These are phyloP conservation scores for Paraplagusia blochii DNA, from an alignment of 2,113 vertebrate genomes.

Conservation along the genomic window DNA sequence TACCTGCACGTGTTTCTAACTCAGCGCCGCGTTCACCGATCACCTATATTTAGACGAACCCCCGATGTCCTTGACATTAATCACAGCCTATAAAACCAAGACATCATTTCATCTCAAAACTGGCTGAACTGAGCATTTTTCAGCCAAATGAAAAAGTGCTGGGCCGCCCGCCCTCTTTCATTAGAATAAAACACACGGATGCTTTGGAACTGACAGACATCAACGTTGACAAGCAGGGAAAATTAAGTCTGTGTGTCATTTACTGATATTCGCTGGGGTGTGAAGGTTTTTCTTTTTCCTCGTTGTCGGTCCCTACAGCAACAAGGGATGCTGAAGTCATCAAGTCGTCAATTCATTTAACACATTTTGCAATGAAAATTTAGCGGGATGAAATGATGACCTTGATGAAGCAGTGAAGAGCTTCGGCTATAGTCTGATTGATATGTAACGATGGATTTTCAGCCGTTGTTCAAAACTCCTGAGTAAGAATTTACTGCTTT, in stretches of 20 bases:
- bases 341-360: conserved; percentile 61
- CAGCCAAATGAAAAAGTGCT: conserved; percentile 63
- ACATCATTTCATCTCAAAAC: conserved; percentile 75
- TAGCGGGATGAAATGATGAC: conserved; percentile 62
- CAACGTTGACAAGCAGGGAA: conserved; percentile 55
- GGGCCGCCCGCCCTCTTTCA: conserved; percentile 60
- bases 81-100: conserved; percentile 65
- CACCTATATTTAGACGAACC: conserved; percentile 66
- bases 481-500: conserved; percentile 84
- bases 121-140: conserved; percentile 57
- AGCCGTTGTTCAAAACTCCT: conserved; percentile 73
- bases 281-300: conserved; percentile 44
- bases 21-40: conserved; percentile 42
- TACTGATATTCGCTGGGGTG: conserved; percentile 56
- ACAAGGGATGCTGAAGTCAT: conserved; percentile 30
- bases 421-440: conserved; percentile 65
- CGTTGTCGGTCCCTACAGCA: conserved; percentile 34
- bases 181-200: conserved; percentile 66
- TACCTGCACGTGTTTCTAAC: conserved; percentile 32
- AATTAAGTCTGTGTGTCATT: conserved; percentile 67
- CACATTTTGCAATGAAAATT: conserved; percentile 37
- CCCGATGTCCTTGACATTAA: conserved; percentile 70
- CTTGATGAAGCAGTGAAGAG: conserved; percentile 43
- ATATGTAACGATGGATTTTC: conserved; percentile 73
- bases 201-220: conserved; percentile 63